phyloP scores from a whole-genome alignment of 2,113 vertebrate genomes.

The Furnarius figulus region DNA sequence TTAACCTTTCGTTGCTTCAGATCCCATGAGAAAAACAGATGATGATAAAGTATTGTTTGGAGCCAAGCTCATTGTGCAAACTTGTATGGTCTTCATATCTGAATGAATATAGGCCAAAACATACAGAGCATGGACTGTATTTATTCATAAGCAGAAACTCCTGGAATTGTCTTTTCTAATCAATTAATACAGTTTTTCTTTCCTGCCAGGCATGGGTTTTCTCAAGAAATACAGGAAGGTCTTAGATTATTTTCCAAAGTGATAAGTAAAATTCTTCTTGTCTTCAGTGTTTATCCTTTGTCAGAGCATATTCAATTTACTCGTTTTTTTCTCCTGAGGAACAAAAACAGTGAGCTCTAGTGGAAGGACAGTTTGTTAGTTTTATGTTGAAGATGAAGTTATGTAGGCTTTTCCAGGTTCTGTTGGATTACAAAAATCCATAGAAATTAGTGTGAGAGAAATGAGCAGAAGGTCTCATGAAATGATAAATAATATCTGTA shows the following conservation, averaged over 20 bases:
- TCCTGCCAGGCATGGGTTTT: not conserved
- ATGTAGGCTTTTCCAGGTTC: not conserved
- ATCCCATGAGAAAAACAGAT: not conserved
- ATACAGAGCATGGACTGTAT: not conserved
- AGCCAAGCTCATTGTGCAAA: not conserved
- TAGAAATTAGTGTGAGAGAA: not conserved
- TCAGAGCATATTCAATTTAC: not conserved
- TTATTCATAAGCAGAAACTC: not conserved
- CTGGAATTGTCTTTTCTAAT: not conserved
- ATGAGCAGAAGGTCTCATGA: not conserved
- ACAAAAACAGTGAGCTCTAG: not conserved
- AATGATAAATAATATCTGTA: not conserved
- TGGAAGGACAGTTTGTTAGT: not conserved
- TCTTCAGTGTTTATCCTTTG: not conserved
- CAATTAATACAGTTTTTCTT: not conserved
- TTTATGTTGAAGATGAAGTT: not conserved
- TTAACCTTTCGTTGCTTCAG: not conserved
- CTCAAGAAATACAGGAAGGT: not conserved
- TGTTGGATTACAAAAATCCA: not conserved
- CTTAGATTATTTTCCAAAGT: not conserved
- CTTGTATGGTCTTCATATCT: not conserved
- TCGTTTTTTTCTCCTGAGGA: not conserved
- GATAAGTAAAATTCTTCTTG: not conserved
- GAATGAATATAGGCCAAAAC: not conserved
- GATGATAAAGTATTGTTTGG: not conserved